These are phyloP conservation scores for Aphidius colemani DNA, from an alignment of 2,888 invertebrate species.

Conservation along the genomic window DNA sequence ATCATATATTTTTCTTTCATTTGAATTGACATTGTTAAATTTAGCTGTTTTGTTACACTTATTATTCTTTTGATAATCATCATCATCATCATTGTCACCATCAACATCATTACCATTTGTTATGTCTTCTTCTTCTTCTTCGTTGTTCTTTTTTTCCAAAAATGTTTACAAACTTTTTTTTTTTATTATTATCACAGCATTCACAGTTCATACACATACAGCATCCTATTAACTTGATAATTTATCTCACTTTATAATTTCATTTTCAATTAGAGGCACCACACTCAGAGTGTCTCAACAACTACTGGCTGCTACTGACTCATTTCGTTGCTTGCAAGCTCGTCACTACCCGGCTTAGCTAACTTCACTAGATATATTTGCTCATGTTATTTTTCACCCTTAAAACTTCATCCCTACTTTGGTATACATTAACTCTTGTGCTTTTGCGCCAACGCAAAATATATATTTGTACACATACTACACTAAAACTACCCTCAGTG, in stretches of 20 bases:
- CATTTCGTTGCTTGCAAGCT: conserved; percentile 9
- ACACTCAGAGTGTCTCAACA: too few species aligned
- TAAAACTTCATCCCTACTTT: background rate
- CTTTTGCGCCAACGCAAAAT: conserved; percentile 24
- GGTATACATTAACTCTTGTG: background rate
- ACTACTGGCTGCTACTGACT: too few species aligned
- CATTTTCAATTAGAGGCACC: too few species aligned
- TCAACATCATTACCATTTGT: conserved; percentile 16
- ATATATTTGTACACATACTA: conserved; percentile 10
- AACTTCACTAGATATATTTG: conserved; percentile 12
- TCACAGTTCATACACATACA: conserved; percentile 31
- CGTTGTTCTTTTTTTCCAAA: too few species aligned
- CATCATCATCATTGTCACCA: conserved; percentile 16
- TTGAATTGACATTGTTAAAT: too few species aligned
- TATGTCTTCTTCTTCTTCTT: too few species aligned
- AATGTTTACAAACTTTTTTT: background rate
- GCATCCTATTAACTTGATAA: conserved; percentile 29
- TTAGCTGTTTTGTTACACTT: conserved; percentile 3
- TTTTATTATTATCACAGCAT: conserved; percentile 34
- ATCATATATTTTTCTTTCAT: too few species aligned
- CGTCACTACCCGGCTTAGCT: conserved; percentile 22
- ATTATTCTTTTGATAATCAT: conserved; percentile 14
- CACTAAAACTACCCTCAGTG: conserved; percentile 11
- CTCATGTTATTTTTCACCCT: background rate
- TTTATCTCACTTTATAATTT: background rate